phyloP scores from a whole-genome alignment of 2,797 vertebrate genomes.

The Catamblyrhynchus diadema region DNA sequence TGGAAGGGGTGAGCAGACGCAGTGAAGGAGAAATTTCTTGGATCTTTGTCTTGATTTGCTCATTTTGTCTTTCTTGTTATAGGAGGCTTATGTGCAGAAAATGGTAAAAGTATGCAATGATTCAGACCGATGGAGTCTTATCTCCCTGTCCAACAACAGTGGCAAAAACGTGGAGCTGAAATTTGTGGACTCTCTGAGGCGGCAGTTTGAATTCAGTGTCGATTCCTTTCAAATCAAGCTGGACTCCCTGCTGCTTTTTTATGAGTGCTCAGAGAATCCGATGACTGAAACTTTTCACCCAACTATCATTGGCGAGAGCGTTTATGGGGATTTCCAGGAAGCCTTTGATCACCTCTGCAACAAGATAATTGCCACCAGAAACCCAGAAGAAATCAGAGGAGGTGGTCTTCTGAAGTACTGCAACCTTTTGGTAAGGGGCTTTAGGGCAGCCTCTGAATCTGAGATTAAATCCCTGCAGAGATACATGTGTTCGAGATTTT shows the following conservation, averaged over 20 bases:
- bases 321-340: conserved; percentile 92
- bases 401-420: conserved; percentile 98
- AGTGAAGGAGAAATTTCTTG: not conserved
- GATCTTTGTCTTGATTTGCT: conserved; percentile 43
- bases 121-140: conserved; percentile 98
- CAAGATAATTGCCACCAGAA: conserved; percentile 95
- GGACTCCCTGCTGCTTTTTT: conserved; percentile 97
- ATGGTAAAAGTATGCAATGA: conserved; percentile 99
- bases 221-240: conserved; percentile 98
- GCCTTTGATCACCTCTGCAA: conserved; percentile 95
- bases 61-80: conserved; percentile 69
- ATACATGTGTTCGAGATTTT: conserved; percentile 99
- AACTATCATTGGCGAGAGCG: conserved; percentile 95
- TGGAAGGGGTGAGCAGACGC: not conserved
- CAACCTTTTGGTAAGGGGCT: conserved; percentile 95
- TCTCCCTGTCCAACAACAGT: conserved; percentile 97
- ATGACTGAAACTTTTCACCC: conserved; percentile 98
- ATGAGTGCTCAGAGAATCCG: conserved; percentile 96
- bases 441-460: conserved; percentile 88
- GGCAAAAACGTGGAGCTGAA: conserved; percentile 99
- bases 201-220: conserved; percentile 99
- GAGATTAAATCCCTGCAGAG: conserved; percentile 98
- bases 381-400: conserved; percentile 96
- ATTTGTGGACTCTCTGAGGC: conserved; percentile 96
- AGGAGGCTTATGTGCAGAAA: conserved; percentile 99